Evolutionary conservation across 2,113 vertebrate genomes (phyloP), one percentile per base, ranked within the genome.

Genomic region (Alaudala cheleensis): DNA sequence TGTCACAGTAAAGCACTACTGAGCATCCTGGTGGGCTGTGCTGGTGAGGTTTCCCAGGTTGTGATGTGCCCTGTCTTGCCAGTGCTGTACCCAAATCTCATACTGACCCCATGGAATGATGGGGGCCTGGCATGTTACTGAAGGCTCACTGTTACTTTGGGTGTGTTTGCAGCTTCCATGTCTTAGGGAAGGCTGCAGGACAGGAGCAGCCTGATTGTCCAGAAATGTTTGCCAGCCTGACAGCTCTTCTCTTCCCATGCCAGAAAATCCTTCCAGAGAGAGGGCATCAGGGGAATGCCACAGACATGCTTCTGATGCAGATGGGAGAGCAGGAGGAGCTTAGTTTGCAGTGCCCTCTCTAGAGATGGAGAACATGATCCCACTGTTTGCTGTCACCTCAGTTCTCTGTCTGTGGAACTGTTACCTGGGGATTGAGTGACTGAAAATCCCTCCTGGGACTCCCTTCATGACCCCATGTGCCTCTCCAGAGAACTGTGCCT

Each of bases 1-100:
- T 73, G 47, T 58, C 40, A 22, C 40, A 31, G 50, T 45, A 0
- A 2, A 45, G 65, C 11, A 3, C 31, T 66, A 0, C 61, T 54
- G n/a, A 3, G 25, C 3, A 2, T 71, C n/a, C 54, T 0, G 0
- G 14, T 0, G 2, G 47, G 34, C 74, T 58, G 64, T 78, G 78
- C 92, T 33, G n/a, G 14, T 29, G 61, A 21, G 28, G 31, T 42
- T 28, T 44, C 40, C 22, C n/a, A 2, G 3, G 33, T 2, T 6
- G 1, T 7, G 26, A 19, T 29, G 3, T 14, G 37, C 21, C 57
- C 61, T 1, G 6, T 10, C 15, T 2, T 40, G 56, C 37, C 70
- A 45, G 51, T 3, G 1, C 2, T 10, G 37, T 40, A 31, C 57
- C 79, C 53, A 20, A 2, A 33, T 81, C 61, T 9, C 28, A 5